Base-by-base conservation (phyloP, 1,140 invertebrate genomes). In the Heliconius nattereri region DNA sequence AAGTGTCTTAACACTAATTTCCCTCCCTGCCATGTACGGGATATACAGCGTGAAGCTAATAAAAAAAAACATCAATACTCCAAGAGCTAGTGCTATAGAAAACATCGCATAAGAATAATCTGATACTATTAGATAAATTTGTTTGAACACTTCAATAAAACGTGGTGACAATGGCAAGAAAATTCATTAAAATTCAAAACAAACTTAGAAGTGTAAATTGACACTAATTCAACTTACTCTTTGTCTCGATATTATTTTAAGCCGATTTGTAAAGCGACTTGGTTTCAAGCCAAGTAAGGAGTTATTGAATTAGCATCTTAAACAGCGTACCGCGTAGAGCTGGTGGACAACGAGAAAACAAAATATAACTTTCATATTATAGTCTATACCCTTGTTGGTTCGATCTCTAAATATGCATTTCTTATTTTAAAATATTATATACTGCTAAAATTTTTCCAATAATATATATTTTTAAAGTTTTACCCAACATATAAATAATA, bases 181-280 rank as follows among this genome's bases (percentile, higher is more conserved):
- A 75, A 75, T 75, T 54, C 29, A 37, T 60, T 75, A 23, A 35
- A 60, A 37, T 49, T 76, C 66, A 76, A 71, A 45, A 71, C 35
- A 76, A 76, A 76, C 54, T 76, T 76, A 35, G 32, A 71, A 76
- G 54, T 76, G 40, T 71, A 70, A 76, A 76, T 76, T 76, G 71
- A 72, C 71, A 76, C 60, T 76, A 54, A 72, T 77, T 52, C 70
- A 72, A 72, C 11, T 72, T 52, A 71, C 26, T 37, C 70, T 77
- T 29, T 71, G 75, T 71, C 40, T 26, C 35, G 35, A 40, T 72
- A 72, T 72, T 72, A 72, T 72, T 72, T 72, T 52, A 72, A 77
- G 29, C 70, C 40, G 60, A 77, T 77, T 77, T 71, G 70, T 71
- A 77, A 35, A 77, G 75, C 75, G 57, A 40, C 57, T 76, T 66